phyloP scores from a whole-genome alignment of 2,888 invertebrate genomes.

The Crocallis elinguaria region DNA sequence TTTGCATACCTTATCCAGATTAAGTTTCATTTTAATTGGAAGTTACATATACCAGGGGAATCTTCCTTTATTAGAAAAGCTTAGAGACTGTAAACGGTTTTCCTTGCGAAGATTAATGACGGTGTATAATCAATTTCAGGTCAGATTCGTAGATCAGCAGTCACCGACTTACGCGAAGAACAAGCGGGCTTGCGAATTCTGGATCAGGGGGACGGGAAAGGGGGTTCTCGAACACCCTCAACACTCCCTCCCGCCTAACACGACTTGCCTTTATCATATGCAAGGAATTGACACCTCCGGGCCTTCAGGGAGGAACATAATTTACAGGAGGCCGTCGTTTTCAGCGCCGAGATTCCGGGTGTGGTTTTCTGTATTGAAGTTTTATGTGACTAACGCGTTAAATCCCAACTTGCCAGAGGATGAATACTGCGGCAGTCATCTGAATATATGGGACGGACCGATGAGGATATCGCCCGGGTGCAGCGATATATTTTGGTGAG shows the following conservation, averaged over 20 bases:
- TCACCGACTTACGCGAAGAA: conserved; percentile 93
- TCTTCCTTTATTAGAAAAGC: neutral
- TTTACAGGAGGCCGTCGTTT: conserved; percentile 84
- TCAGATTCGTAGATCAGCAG: conserved; percentile 93
- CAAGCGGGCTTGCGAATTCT: conserved; percentile 93
- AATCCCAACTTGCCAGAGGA: conserved; percentile 88
- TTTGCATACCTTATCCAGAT: conserved; percentile 4
- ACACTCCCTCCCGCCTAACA: conserved; percentile 94
- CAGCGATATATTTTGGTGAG: conserved; percentile 93
- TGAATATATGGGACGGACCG: conserved; percentile 95
- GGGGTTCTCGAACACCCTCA: conserved; percentile 93
- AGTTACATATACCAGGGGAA: neutral
- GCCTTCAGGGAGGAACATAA: conserved; percentile 82
- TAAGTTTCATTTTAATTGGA: conserved; percentile 11
- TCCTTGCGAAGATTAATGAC: conserved; percentile 22
- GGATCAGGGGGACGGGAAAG: conserved; percentile 91
- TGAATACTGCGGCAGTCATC: conserved; percentile 92
- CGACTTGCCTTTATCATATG: conserved; percentile 94
- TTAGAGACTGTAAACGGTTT: too few species aligned
- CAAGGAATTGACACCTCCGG: conserved; percentile 86
- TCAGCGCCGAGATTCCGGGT: conserved; percentile 90
- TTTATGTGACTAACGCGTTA: conserved; percentile 89
- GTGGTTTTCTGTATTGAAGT: conserved; percentile 94
- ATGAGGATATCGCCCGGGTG: conserved; percentile 90
- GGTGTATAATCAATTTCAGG: conserved; percentile 78